These are phyloP conservation scores for Sterna hirundo DNA, from an alignment of 2,113 vertebrate genomes.

Conservation along the genomic window DNA sequence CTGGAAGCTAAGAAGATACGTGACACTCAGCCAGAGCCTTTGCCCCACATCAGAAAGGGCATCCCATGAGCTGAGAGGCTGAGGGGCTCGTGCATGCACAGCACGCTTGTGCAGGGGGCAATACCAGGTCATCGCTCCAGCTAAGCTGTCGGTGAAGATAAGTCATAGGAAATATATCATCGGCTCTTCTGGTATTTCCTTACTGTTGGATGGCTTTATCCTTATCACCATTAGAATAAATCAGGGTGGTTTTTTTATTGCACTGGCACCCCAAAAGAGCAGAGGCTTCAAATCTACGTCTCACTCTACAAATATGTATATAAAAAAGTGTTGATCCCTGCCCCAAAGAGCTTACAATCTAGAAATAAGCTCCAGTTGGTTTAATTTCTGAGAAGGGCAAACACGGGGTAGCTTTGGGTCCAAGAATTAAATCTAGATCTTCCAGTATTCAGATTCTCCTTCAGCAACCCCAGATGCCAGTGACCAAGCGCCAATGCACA, in stretches of 20 bases:
- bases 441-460: constrained; percentile 31
- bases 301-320: background rate
- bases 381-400: background rate
- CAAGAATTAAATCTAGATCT: constrained; percentile 6
- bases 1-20: background rate
- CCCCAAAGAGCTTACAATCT: constrained; percentile 59
- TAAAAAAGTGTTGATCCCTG: background rate
- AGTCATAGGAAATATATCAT: background rate
- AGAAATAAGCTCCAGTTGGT: background rate
- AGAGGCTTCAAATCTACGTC: background rate
- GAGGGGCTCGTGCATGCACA: background rate
- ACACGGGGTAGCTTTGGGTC: background rate
- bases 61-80: background rate
- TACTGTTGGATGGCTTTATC: background rate
- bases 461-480: background rate
- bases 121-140: background rate
- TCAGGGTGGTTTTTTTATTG: background rate
- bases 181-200: background rate
- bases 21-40: background rate
- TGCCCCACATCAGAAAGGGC: background rate
- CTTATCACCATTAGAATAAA: background rate
- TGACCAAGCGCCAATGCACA: background rate
- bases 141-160: background rate
- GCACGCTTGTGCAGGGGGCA: background rate
- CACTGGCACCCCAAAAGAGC: background rate